A percentile compares a stretch with the other conserved stretches of the same genome.
Conservation (phyloP, 2,113 vertebrate species). For the Myiagra hebetior region DNA sequence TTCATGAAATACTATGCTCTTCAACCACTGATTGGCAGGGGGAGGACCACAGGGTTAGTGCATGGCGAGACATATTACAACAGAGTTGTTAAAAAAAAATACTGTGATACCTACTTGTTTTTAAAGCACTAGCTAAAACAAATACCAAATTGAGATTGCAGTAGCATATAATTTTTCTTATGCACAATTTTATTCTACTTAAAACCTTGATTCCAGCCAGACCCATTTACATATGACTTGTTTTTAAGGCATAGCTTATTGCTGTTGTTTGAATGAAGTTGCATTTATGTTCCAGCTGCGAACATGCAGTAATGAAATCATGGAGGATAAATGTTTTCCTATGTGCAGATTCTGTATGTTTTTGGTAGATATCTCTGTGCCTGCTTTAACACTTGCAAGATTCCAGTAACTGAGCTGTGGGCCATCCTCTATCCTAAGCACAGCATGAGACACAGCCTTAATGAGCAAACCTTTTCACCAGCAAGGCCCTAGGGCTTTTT, state of each 20-base stretch:
- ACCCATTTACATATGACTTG: not conserved
- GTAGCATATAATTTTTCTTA: not conserved
- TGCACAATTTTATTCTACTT: not conserved
- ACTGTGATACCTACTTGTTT: not conserved
- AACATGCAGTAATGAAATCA: slow-evolving; percentile 32
- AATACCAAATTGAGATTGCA: not conserved
- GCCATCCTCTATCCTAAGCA: slow-evolving; percentile 52
- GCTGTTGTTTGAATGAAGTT: slow-evolving; percentile 22
- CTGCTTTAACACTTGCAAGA: slow-evolving; percentile 45
- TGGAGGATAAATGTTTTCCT: slow-evolving; percentile 29
- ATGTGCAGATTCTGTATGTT: slow-evolving; percentile 40
- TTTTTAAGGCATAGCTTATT: slow-evolving; percentile 40
- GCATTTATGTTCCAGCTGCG: slow-evolving; percentile 21
- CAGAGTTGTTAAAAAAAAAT: not conserved
- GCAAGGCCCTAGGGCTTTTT: slow-evolving; percentile 52
- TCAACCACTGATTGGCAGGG: slow-evolving; percentile 21
- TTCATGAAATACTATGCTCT: not conserved
- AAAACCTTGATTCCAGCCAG: not conserved
- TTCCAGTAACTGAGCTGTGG: slow-evolving; percentile 31
- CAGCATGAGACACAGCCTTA: slow-evolving; percentile 61
- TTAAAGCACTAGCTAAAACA: not conserved
- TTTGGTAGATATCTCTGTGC: slow-evolving; percentile 36
- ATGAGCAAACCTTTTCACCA: slow-evolving; percentile 52
- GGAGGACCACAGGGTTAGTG: not conserved
- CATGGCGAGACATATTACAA: not conserved